Evolutionary conservation across 2,797 vertebrate genomes (phyloP).

Genomic region (Stomatorhinus walkeri): DNA sequence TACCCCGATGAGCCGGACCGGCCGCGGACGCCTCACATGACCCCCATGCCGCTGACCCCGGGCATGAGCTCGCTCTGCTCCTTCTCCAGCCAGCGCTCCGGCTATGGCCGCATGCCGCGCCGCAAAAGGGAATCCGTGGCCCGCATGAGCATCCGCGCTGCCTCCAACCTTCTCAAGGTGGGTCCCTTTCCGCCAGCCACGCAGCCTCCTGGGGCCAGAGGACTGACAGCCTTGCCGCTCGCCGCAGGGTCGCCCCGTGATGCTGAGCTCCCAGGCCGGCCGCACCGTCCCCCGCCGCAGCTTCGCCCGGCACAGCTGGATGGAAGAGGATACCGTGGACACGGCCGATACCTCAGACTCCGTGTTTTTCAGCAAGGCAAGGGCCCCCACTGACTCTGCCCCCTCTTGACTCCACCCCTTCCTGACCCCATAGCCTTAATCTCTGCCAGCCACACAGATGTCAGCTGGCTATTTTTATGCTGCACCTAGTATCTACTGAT

Average conservation of each 20-base stretch:
- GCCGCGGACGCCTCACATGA: background rate
- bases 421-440: background rate
- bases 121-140: constrained; percentile 88
- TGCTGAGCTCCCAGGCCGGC: constrained; percentile 61
- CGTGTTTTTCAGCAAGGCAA: constrained; percentile 93
- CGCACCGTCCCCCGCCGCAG: constrained; percentile 68
- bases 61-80: constrained; percentile 77
- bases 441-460: background rate
- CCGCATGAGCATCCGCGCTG: constrained; percentile 89
- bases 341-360: constrained; percentile 72
- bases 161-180: constrained; percentile 79
- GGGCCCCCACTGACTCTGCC: constrained; percentile 23
- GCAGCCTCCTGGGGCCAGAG: background rate
- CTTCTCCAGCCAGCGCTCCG: constrained; percentile 78
- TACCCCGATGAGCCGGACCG: background rate
- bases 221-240: background rate
- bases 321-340: constrained; percentile 82
- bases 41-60: constrained; percentile 71
- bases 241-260: constrained; percentile 70
- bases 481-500: background rate
- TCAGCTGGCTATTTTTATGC: constrained; percentile 14
- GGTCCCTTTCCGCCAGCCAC: constrained; percentile 1
- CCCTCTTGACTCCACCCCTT: background rate
- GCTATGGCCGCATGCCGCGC: constrained; percentile 60
- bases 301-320: constrained; percentile 77